These are phyloP conservation scores for Orthonevra nobilis DNA, from an alignment of 2,888 invertebrate genomes.

Conservation along the genomic window DNA sequence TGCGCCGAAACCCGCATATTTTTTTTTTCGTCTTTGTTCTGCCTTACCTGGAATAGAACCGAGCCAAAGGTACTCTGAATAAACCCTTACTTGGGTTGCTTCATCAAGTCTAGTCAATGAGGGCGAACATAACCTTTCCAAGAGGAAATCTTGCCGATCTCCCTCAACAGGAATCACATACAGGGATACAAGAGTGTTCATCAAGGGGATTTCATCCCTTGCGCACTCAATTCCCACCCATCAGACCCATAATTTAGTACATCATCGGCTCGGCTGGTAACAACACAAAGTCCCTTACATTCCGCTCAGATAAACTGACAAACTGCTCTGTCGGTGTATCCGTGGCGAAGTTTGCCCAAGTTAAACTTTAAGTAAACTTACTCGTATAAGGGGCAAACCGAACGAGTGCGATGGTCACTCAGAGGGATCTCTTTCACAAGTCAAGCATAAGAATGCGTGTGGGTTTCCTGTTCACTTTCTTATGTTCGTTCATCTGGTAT, in stretches of 20 bases:
- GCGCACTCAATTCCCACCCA: background rate
- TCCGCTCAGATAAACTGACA: slow-evolving; percentile 21
- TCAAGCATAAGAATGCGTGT: slow-evolving; percentile 25
- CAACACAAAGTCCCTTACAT: background rate
- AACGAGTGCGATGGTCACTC: slow-evolving; percentile 41
- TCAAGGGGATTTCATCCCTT: slow-evolving; percentile 35
- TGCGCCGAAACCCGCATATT: background rate
- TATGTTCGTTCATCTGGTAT: background rate
- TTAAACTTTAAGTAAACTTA: slow-evolving; percentile 48
- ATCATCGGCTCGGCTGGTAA: slow-evolving; percentile 25
- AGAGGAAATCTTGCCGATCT: slow-evolving; percentile 9
- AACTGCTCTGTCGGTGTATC: slow-evolving; percentile 7
- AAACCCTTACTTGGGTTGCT: no score
- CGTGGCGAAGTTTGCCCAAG: slow-evolving; percentile 28
- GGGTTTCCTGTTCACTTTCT: background rate
- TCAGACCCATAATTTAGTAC: slow-evolving; percentile 27
- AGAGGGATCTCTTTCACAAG: slow-evolving; percentile 19
- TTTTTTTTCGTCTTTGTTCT: background rate
- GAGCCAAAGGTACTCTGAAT: no score
- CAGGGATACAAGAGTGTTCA: slow-evolving; percentile 42
- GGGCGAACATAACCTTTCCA: no score
- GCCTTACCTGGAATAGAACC: no score
- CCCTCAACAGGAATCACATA: slow-evolving; percentile 8
- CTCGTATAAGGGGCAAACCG: slow-evolving; percentile 35
- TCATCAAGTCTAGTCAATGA: no score